phyloP scores from a whole-genome alignment of 64 coral and sea anemone species.

The Acropora yongei region DNA sequence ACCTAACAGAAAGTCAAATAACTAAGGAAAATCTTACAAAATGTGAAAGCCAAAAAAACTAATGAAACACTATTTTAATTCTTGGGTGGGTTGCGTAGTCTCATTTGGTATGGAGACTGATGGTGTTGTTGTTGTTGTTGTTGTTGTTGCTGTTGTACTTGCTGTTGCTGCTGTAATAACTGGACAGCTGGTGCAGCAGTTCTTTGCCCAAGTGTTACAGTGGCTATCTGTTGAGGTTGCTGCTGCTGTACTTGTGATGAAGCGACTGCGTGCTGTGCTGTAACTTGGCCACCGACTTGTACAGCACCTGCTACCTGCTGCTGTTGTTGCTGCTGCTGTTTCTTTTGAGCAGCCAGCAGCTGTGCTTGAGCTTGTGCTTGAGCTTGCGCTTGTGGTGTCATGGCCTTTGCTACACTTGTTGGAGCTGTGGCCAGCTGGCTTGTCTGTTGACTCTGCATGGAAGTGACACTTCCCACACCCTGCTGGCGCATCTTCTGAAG shows the following conservation, averaged over 20 bases:
- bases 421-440: conserved; percentile 29
- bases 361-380: conserved; percentile 16
- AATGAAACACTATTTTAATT: neutral
- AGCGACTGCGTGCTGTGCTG: conserved; percentile 19
- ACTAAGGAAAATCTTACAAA: neutral
- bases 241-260: conserved; percentile 49
- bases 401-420: conserved; percentile 25
- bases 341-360: conserved; percentile 6
- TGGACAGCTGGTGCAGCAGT: conserved; percentile 4
- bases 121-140: conserved; percentile 34
- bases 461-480: conserved; percentile 24
- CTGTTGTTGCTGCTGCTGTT: conserved; percentile 2
- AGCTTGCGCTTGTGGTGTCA: conserved; percentile 38
- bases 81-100: conserved; percentile 56
- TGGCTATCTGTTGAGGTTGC: conserved; percentile 58
- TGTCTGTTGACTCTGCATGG: conserved; percentile 34
- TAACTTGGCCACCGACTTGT: conserved; percentile 14
- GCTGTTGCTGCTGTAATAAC: conserved; percentile 54
- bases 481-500: conserved; percentile 30
- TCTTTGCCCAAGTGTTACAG: conserved; percentile 28
- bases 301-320: conserved; percentile 11
- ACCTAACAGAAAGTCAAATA: neutral
- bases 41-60: neutral
- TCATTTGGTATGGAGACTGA: conserved; percentile 17
- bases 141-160: conserved; percentile 19